phyloP scores from a whole-genome alignment of 64 coral and sea anemone species.

The Stylophora pistillata region DNA sequence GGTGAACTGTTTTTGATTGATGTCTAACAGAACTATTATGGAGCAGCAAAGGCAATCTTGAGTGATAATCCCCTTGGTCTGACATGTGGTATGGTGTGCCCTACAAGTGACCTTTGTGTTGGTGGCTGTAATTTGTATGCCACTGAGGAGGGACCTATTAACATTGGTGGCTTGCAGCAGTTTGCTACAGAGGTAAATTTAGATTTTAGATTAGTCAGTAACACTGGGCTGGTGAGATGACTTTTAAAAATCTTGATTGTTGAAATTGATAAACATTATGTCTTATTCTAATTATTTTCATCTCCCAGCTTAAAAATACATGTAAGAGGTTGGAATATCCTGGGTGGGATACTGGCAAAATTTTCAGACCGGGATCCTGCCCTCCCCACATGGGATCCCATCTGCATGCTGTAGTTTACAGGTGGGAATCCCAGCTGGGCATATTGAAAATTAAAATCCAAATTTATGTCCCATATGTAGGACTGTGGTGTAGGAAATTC shows the following conservation, averaged over 20 bases:
- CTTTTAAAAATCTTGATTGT: too few species aligned
- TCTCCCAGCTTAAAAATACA: too few species aligned
- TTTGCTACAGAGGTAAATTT: slow-evolving; percentile 92
- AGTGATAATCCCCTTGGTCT: slow-evolving; percentile 98
- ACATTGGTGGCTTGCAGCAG: slow-evolving; percentile 96
- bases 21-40: slow-evolving; percentile 86
- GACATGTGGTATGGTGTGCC: slow-evolving; percentile 98
- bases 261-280: too few species aligned
- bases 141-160: slow-evolving; percentile 97
- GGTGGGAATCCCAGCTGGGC: neutral
- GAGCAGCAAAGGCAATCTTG: slow-evolving; percentile 96
- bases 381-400: too few species aligned
- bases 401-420: too few species aligned
- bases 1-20: neutral
- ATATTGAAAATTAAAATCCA: neutral
- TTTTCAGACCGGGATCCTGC: too few species aligned
- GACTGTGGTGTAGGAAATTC: too few species aligned
- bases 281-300: too few species aligned
- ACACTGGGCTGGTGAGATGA: neutral
- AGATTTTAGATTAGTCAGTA: neutral
- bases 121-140: slow-evolving; percentile 98
- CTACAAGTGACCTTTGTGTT: slow-evolving; percentile 98
- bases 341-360: too few species aligned
- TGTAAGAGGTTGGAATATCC: too few species aligned
- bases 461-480: neutral